Evolutionary conservation across 1,140 invertebrate species (phyloP), one percentile per base, ranked within the genome.

Genomic region (Gryllus bimaculatus): DNA sequence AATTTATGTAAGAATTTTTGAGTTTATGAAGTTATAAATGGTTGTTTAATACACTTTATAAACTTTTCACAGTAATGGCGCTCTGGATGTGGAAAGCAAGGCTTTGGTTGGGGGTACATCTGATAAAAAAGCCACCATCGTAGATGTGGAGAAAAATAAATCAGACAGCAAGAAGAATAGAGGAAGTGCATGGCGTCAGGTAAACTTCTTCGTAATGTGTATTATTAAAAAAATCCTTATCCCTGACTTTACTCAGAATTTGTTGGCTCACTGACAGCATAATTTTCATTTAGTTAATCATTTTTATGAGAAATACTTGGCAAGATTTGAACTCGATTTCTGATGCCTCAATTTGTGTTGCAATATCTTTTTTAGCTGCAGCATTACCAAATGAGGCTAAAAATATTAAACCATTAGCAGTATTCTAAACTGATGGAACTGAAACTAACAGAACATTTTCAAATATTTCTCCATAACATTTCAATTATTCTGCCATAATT

Each of bases 61-160:
- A 39, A 39, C 12, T 21, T 77, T 47, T 48, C 21, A 20, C n/a
- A 77, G 47, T 21, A 77, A 48, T 77, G 76, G 47, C 15, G 48
- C 76, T 8, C 12, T 77, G 8, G 76, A 77, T 21, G 76, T 77
- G 13, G 76, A 77, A 47, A 77, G 76, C 21, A 77, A 77, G 48
- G 76, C 76, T 77, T 48, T 77, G 47, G 76, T 77, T 18, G 76
- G 48, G 47, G 7, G 8, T 21, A 48, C 20, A 48, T 20, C 47
- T 77, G 76, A 77, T 10, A 77, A 49, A 48, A 77, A 54, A 8
- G 76, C 48, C 39, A 77, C 76, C n/a, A 77, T 77, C 20, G 48
- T 77, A 48, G 76, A 49, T 47, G 76, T 77, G 48, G 47, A 47
- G 8, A 20, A 20, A 47, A 48, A 18, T n/a, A 77, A 77, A 8